Percentiles rank a stretch among this genome's conserved stretches.
Evolutionary conservation across 2,797 vertebrate genomes (phyloP).

Genomic region (Pangasius krempfi): DNA sequence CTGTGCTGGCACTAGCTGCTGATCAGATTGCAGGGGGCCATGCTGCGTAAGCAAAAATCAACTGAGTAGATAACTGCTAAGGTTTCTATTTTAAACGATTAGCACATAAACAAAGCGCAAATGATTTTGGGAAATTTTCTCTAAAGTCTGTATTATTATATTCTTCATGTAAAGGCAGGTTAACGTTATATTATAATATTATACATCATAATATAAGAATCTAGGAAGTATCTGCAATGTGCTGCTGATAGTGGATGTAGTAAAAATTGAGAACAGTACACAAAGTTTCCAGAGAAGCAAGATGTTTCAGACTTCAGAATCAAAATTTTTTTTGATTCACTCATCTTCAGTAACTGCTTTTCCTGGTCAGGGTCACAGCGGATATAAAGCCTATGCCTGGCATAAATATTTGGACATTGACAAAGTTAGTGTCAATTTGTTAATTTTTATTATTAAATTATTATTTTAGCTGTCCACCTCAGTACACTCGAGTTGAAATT

Average conservation of each 20-base stretch:
- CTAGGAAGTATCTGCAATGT: neutral
- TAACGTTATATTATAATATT: neutral
- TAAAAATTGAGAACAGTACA: neutral
- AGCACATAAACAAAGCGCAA: neutral
- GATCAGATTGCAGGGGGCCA: constrained; percentile 19
- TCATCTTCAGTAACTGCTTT: neutral
- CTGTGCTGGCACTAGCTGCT: constrained; percentile 30
- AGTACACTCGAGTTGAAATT: neutral
- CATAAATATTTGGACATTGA: neutral
- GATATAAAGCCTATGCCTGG: neutral
- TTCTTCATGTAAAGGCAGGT: neutral
- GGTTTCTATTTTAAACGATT: neutral
- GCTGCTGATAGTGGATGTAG: neutral
- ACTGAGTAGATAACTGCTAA: neutral
- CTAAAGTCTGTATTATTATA: neutral
- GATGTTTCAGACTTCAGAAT: neutral
- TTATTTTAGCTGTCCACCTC: neutral
- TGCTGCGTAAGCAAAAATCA: constrained; percentile 36
- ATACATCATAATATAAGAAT: neutral
- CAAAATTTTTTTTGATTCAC: neutral
- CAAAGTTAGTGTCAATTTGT: neutral
- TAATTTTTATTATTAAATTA: neutral
- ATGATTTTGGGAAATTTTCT: neutral
- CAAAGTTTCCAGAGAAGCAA: neutral
- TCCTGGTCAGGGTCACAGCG: neutral